These are phyloP conservation scores for Ptychobarbus kaznakovi DNA, from an alignment of 2,797 vertebrate genomes.

Conservation along the genomic window DNA sequence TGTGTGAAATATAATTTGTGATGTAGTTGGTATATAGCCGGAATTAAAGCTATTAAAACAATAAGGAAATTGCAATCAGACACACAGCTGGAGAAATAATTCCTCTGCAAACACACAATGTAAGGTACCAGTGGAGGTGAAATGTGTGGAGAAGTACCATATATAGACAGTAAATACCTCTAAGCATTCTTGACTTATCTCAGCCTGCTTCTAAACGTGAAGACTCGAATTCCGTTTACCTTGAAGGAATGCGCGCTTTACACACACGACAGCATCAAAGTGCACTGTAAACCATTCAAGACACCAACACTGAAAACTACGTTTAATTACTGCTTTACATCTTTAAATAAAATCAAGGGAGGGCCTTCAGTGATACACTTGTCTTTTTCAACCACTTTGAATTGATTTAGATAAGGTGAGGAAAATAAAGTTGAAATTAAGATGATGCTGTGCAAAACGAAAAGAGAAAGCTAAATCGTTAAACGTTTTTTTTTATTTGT, in stretches of 20 bases:
- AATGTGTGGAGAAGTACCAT: conserved; percentile 5
- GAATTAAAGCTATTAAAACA: not conserved
- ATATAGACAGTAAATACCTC: conserved; percentile 69
- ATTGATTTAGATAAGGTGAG: not conserved
- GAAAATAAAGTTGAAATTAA: not conserved
- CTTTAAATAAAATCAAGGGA: not conserved
- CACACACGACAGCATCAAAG: conserved; percentile 40
- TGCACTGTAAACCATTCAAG: not conserved
- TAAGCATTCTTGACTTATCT: conserved; percentile 71
- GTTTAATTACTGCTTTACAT: not conserved
- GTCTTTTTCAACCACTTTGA: not conserved
- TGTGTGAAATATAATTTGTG: not conserved
- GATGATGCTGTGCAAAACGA: not conserved
- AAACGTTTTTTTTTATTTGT: too few species aligned
- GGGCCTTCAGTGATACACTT: not conserved
- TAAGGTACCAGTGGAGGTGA: not conserved
- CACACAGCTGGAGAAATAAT: not conserved
- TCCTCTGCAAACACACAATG: not conserved
- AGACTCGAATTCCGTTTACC: conserved; percentile 63
- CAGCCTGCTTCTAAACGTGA: conserved; percentile 61
- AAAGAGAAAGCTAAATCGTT: too few species aligned
- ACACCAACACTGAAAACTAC: not conserved
- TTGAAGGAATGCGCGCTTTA: conserved; percentile 60
- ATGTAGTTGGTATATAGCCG: not conserved
- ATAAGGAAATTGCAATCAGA: not conserved